These are phyloP conservation scores for Netelia virgata DNA, from an alignment of 2,888 invertebrate species.

Conservation along the genomic window DNA sequence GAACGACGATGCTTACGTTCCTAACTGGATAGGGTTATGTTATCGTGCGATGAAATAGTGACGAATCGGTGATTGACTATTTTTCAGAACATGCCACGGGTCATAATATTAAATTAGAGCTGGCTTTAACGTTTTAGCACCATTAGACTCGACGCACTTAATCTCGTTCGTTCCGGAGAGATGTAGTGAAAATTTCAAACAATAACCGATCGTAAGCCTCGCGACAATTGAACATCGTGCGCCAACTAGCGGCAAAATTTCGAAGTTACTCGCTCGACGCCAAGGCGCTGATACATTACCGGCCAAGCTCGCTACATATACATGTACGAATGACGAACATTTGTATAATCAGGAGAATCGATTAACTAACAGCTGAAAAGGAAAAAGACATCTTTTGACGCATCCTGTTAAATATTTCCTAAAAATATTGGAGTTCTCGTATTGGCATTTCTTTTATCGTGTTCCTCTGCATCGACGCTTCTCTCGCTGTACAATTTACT, in stretches of 20 bases:
- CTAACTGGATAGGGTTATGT: neutral
- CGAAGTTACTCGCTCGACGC: neutral
- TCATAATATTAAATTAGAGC: no score
- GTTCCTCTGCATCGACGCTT: no score
- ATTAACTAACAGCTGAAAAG: no score
- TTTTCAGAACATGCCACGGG: neutral
- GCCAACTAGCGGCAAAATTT: constrained; percentile 35
- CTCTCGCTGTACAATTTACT: no score
- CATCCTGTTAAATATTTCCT: no score
- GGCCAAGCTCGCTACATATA: neutral
- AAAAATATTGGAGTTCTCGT: no score
- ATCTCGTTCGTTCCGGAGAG: neutral
- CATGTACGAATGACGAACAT: no score
- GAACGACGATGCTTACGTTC: neutral
- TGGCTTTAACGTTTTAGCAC: no score
- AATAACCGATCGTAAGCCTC: neutral
- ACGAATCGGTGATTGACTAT: neutral
- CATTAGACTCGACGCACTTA: neutral
- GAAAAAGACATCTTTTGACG: no score
- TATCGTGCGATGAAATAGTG: neutral
- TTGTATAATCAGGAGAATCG: no score
- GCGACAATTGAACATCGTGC: constrained; percentile 4
- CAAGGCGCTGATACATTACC: neutral
- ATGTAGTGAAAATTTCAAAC: neutral
- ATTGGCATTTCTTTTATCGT: no score